Conservation (phyloP, 2,797 vertebrate species). For the Xerus rutilus region DNA sequence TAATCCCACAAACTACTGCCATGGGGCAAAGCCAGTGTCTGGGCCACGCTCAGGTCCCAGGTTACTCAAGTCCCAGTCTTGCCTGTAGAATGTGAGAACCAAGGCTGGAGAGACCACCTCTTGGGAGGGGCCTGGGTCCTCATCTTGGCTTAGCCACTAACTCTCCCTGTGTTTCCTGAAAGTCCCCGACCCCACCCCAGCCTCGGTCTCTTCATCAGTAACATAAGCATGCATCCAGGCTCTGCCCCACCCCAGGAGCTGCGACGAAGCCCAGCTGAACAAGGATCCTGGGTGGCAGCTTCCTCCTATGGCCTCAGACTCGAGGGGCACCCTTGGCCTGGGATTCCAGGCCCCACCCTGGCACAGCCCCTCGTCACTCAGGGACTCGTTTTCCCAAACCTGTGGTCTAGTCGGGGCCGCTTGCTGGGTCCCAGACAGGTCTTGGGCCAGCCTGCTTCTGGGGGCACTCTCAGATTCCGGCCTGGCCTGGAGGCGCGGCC, state of each 20-base stretch:
- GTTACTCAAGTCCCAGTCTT: not conserved
- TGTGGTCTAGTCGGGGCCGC: not conserved
- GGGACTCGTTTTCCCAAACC: not conserved
- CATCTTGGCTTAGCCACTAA: not conserved
- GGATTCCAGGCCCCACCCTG: not conserved
- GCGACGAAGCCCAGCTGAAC: no score
- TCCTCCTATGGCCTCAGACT: not conserved
- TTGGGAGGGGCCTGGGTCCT: fast-evolving
- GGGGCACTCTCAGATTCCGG: fast-evolving
- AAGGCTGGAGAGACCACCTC: fast-evolving
- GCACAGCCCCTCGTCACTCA: not conserved
- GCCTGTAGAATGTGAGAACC: not conserved
- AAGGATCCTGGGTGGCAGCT: fast-evolving
- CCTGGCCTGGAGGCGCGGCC: not conserved
- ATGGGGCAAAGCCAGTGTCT: fast-evolving
- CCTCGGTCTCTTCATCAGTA: not conserved
- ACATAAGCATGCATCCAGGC: not conserved
- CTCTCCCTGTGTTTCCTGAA: not conserved
- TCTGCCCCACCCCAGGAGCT: not conserved
- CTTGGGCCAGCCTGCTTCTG: not conserved
- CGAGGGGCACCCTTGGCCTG: not conserved
- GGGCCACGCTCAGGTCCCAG: not conserved
- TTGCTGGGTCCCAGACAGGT: fast-evolving
- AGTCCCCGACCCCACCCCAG: not conserved
- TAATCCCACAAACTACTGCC: not conserved